Base-by-base conservation (phyloP, 2,113 vertebrate genomes). In the Alligator sinensis region DNA sequence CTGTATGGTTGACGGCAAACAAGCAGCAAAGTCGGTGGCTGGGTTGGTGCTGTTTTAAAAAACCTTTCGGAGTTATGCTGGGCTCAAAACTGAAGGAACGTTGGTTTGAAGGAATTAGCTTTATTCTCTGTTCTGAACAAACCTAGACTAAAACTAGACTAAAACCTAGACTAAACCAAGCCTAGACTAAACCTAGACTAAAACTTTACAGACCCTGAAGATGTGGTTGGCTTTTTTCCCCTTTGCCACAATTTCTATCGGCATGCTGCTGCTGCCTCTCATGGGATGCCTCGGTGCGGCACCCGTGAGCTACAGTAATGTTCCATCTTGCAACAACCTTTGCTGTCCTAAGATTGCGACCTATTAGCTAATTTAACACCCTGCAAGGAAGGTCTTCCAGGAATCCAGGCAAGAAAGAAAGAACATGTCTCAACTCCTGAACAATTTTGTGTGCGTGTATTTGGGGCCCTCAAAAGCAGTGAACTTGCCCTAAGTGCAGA, bases 401-500 rank as follows among this genome's bases (percentile, higher is more conserved):
- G 77, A n/a, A 78, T 38, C 21, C n/a, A 38, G 47, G 47, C 47
- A 47, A 47, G 47, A 47, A 47, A 47, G 47, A 47, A 47, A 47
- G 47, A 47, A 9, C 7, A 47, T 47, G 47, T 47, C 79, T 78
- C 0, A 0, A 14, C 62, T 60, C 28, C 61, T 10, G 3, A 64
- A 59, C 47, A 55, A 2, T 77, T 78, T 87, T 30, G 27, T 27
- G 58, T 68, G 3, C 77, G 22, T 4, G 55, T 47, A 72, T n/a
- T 17, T 81, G 3, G 72, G 30, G 15, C 82, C 59, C 30, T 0
- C 9, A 88, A 84, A 77, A 70, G 13, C 11, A 85, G 58, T n/a
- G 34, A 66, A 84, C 25, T 19, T 7, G 11, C 11, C 70, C 34
- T 74, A 34, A 38, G 21, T 80, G 13, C 68, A 34, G 14, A 28